These are phyloP conservation scores for Strigops habroptila DNA, from an alignment of 2,113 vertebrate species.

Conservation along the genomic window DNA sequence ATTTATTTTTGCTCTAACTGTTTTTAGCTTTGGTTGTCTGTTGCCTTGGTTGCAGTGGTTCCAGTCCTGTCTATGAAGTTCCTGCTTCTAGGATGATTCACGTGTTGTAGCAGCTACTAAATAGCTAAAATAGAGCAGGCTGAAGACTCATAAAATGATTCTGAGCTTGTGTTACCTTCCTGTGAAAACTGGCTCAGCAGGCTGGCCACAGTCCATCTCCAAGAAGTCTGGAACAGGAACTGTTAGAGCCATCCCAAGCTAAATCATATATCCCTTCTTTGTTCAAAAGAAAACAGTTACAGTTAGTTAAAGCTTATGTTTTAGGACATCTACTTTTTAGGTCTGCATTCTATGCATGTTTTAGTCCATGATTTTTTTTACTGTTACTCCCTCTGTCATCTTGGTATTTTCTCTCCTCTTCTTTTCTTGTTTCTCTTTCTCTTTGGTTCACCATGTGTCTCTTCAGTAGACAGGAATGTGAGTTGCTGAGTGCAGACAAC, in stretches of 20 bases:
- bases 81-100: neutral
- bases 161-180: neutral
- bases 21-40: conserved; percentile 44
- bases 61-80: conserved; percentile 10
- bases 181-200: neutral
- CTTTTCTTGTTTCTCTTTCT: neutral
- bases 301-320: neutral
- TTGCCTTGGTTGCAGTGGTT: conserved; percentile 51
- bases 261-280: neutral
- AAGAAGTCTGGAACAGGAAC: neutral
- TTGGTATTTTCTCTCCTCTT: neutral
- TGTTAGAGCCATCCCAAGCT: neutral
- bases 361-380: neutral
- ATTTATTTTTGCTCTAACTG: conserved; percentile 38
- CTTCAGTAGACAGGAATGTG: neutral
- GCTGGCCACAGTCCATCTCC: neutral
- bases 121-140: neutral
- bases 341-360: neutral
- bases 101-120: neutral
- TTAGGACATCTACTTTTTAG: neutral
- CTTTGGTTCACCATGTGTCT: neutral
- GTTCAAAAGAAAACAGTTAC: neutral
- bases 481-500: neutral
- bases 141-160: neutral
- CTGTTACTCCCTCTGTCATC: neutral